phyloP scores from a whole-genome alignment of 2,797 vertebrate genomes.

The Cryptoblepharus egeriae region DNA sequence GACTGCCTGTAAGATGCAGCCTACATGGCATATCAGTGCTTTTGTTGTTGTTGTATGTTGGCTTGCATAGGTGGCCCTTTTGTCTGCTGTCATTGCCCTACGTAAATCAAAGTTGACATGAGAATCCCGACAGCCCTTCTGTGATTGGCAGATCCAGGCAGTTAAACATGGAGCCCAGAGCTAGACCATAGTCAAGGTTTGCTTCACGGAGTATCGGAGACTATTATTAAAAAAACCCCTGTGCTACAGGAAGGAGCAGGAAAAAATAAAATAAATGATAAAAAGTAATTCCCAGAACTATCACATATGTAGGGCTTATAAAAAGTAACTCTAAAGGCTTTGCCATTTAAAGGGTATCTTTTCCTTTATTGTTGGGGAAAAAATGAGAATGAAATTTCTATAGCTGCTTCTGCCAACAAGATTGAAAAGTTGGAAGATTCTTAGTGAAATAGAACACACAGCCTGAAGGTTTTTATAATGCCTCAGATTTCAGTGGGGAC shows the following conservation, averaged over 20 bases:
- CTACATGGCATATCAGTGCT: not conserved
- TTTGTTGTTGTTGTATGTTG: constrained; percentile 15
- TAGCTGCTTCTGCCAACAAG: not conserved
- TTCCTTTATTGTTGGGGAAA: not conserved
- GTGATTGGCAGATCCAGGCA: constrained; percentile 54
- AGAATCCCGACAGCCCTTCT: constrained; percentile 58
- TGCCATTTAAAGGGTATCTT: not conserved
- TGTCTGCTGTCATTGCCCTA: not conserved
- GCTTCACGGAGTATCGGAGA: constrained; percentile 38
- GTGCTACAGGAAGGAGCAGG: not conserved
- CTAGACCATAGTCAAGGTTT: constrained; percentile 37
- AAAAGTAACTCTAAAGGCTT: not conserved
- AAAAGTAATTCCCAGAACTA: not conserved
- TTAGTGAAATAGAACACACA: not conserved
- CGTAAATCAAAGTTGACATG: constrained; percentile 63
- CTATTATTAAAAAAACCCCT: not conserved
- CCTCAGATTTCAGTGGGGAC: not conserved
- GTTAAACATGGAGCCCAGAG: constrained; percentile 60
- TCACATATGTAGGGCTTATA: not conserved
- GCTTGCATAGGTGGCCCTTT: constrained; percentile 39
- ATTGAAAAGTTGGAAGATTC: not conserved
- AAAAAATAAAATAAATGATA: not conserved
- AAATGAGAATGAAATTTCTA: not conserved
- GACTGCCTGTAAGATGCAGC: not conserved
- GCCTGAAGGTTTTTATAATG: not conserved